A percentile compares a stretch with the other conserved stretches of the same genome.
phyloP scores from a whole-genome alignment of 2,113 vertebrate genomes.

The Vulpes ferrilata region DNA sequence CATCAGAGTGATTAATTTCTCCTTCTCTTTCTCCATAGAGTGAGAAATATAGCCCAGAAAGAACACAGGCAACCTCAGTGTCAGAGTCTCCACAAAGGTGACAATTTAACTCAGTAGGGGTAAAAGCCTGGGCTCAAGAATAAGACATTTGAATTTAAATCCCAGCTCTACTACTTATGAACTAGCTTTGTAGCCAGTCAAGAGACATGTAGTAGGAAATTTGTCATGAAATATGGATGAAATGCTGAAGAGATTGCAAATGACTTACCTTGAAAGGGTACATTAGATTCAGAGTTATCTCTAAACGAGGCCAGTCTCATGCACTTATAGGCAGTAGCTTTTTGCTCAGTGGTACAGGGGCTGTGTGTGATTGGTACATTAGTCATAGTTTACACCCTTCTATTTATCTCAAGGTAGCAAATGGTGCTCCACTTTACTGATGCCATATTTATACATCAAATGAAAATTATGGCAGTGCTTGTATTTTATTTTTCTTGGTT shows the following conservation, averaged over 20 bases:
- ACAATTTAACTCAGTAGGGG: neutral
- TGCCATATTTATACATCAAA: neutral
- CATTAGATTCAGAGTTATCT: neutral
- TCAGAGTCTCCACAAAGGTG: neutral
- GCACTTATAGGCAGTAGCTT: neutral
- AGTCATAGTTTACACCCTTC: neutral
- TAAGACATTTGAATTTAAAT: constrained; percentile 5
- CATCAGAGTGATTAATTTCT: neutral
- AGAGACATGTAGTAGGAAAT: neutral
- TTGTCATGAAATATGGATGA: constrained; percentile 1
- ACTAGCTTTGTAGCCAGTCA: neutral
- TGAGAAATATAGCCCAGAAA: neutral
- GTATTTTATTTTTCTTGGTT: neutral
- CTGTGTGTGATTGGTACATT: neutral
- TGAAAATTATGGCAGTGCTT: neutral
- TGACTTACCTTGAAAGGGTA: neutral
- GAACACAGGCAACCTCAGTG: neutral
- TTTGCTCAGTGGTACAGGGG: neutral
- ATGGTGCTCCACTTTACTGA: neutral
- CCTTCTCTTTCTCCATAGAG: neutral
- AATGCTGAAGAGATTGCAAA: neutral
- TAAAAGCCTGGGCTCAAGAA: neutral
- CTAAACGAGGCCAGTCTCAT: neutral
- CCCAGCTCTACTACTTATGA: neutral
- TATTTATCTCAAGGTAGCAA: neutral